Evolutionary conservation across 2,888 invertebrate genomes (phyloP).

Genomic region (Nomada lathburiana): DNA sequence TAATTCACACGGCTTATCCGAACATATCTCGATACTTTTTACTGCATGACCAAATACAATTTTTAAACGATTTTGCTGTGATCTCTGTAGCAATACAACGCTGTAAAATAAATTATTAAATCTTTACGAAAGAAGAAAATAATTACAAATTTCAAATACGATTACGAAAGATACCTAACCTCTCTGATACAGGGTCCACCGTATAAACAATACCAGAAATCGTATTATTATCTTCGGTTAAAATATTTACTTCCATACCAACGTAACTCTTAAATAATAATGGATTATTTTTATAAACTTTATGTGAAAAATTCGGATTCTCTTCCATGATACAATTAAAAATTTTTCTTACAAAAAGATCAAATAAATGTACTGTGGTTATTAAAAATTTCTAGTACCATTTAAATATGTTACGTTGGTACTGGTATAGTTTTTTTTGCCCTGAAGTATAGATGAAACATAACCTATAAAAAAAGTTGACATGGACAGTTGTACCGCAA

Average conservation of each 20-base stretch:
- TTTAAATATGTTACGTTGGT: not conserved
- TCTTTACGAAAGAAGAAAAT: not conserved
- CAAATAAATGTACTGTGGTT: not conserved
- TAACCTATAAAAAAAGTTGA: constrained; percentile 28
- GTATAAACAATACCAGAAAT: constrained; percentile 80
- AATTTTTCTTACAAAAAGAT: too few species aligned
- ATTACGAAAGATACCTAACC: constrained; percentile 71
- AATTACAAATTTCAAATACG: not conserved
- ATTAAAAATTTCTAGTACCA: not conserved
- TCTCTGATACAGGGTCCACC: constrained; percentile 82
- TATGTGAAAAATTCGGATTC: constrained; percentile 65
- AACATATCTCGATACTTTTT: constrained; percentile 73
- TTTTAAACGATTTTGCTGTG: constrained; percentile 71
- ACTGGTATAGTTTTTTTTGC: not conserved
- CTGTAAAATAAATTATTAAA: constrained; percentile 67
- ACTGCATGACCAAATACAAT: constrained; percentile 79
- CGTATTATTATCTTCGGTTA: constrained; percentile 71
- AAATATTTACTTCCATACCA: constrained; percentile 77
- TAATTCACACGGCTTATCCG: constrained; percentile 60
- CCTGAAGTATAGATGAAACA: not conserved
- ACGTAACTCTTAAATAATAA: constrained; percentile 78
- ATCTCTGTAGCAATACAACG: constrained; percentile 75
- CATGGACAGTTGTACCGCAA: constrained; percentile 6
- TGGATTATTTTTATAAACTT: constrained; percentile 80
- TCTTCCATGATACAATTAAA: constrained; percentile 27